Conservation (phyloP, 2,797 vertebrate species). For the Ambastaia sidthimunki region DNA sequence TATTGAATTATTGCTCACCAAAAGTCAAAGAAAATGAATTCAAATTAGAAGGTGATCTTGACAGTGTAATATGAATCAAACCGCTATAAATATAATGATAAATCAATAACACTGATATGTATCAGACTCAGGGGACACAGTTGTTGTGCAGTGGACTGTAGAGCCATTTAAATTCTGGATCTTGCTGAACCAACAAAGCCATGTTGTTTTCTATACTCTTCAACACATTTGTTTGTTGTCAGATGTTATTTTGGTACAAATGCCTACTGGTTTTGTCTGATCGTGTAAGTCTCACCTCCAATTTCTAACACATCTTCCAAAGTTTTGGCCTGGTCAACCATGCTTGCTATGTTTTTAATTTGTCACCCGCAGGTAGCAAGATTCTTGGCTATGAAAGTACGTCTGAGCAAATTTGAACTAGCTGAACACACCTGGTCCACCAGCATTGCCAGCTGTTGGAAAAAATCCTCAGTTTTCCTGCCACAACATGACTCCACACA, state of each 20-base stretch:
- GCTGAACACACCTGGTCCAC: constrained; percentile 54
- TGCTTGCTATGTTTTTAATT: constrained; percentile 32
- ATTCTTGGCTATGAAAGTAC: constrained; percentile 33
- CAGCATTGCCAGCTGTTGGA: constrained; percentile 48
- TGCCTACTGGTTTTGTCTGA: constrained; percentile 1
- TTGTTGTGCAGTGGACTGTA: background rate
- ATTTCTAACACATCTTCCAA: constrained; percentile 10
- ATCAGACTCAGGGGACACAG: constrained; percentile 2
- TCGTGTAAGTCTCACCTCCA: background rate
- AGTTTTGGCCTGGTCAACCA: constrained; percentile 14
- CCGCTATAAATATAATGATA: constrained; percentile 18
- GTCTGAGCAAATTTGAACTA: constrained; percentile 54
- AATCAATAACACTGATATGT: constrained; percentile 36
- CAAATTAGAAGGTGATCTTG: constrained; percentile 29
- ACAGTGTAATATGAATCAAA: constrained; percentile 32
- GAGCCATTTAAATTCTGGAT: constrained; percentile 2
- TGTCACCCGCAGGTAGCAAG: constrained; percentile 40
- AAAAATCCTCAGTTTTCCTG: constrained; percentile 34
- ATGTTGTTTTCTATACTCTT: background rate
- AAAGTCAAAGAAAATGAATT: constrained; percentile 23
- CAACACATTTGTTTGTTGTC: background rate
- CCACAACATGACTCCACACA: constrained; percentile 40
- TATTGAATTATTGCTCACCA: constrained; percentile 21
- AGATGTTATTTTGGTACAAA: background rate
- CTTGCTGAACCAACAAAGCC: background rate